These are phyloP conservation scores for Eupithecia dodoneata DNA, from an alignment of 2,888 invertebrate species.

Conservation along the genomic window DNA sequence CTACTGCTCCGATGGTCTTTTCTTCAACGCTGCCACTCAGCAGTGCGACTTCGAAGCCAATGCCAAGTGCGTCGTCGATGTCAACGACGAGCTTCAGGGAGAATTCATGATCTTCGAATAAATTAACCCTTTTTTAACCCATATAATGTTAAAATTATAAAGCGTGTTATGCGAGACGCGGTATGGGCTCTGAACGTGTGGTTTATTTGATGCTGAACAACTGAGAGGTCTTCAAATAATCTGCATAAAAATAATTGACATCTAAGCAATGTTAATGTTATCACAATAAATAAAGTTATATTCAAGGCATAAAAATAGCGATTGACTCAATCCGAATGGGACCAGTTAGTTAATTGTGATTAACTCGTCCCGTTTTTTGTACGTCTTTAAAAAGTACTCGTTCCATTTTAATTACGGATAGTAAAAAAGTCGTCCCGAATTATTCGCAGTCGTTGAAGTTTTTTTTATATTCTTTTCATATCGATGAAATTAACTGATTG, in stretches of 20 bases:
- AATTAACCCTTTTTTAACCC: constrained; percentile 9
- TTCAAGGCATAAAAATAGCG: background rate
- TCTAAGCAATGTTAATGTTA: background rate
- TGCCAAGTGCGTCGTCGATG: constrained; percentile 56
- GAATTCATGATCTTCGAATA: constrained; percentile 70
- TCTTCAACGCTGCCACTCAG: constrained; percentile 68
- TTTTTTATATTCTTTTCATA: constrained; percentile 37
- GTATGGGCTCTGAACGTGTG: background rate
- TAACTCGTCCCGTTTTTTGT: background rate
- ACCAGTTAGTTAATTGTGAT: background rate
- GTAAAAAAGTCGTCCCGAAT: constrained; percentile 27
- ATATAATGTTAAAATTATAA: background rate
- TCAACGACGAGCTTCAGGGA: constrained; percentile 64
- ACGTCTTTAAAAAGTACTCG: background rate
- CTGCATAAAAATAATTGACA: background rate
- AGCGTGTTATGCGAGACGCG: background rate
- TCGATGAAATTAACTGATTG: constrained; percentile 35
- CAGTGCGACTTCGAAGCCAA: constrained; percentile 79
- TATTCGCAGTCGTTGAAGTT: constrained; percentile 29
- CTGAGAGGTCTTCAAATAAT: background rate
- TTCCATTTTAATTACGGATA: constrained; percentile 6
- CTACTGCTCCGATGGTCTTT: constrained; percentile 73
- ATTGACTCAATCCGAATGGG: background rate
- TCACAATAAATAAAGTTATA: background rate
- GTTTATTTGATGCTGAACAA: background rate